Conservation (phyloP, 1,140 invertebrate genomes). For the Neodiprion fabricii region DNA sequence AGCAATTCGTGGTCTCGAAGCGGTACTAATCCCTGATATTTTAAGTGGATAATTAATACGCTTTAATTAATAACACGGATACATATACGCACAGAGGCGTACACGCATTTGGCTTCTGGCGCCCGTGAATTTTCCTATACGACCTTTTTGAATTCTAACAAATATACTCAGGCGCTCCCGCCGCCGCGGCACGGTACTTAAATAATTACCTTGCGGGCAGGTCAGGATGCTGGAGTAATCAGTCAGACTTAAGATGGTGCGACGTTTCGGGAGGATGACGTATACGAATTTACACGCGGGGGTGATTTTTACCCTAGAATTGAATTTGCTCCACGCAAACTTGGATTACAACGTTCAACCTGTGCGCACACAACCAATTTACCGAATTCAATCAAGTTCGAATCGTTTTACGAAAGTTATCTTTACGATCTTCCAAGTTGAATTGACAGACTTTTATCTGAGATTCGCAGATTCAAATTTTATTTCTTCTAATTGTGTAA, state of each 20-base stretch:
- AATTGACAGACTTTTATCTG: too few relatives aligned
- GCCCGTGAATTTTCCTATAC: background rate
- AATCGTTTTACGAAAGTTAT: too few relatives aligned
- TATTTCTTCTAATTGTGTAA: too few relatives aligned
- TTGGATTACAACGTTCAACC: too few relatives aligned
- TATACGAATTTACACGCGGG: background rate
- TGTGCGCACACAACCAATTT: too few relatives aligned
- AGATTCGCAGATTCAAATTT: too few relatives aligned
- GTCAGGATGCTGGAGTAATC: slow-evolving; percentile 1
- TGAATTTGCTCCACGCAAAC: too few relatives aligned
- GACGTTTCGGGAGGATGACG: background rate
- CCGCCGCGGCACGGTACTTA: background rate
- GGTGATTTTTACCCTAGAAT: background rate
- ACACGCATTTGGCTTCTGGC: background rate
- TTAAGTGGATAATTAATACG: background rate
- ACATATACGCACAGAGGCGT: too few relatives aligned
- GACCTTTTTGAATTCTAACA: background rate
- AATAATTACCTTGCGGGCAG: background rate
- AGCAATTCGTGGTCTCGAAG: background rate
- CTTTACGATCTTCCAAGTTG: too few relatives aligned
- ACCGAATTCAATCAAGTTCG: too few relatives aligned
- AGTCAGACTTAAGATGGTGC: background rate
- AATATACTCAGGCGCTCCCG: too few relatives aligned
- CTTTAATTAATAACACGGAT: background rate
- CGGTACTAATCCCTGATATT: background rate